Evolutionary conservation across 2,113 vertebrate genomes (phyloP), one percentile per base, ranked within the genome.

Genomic region (Garra rufa): DNA sequence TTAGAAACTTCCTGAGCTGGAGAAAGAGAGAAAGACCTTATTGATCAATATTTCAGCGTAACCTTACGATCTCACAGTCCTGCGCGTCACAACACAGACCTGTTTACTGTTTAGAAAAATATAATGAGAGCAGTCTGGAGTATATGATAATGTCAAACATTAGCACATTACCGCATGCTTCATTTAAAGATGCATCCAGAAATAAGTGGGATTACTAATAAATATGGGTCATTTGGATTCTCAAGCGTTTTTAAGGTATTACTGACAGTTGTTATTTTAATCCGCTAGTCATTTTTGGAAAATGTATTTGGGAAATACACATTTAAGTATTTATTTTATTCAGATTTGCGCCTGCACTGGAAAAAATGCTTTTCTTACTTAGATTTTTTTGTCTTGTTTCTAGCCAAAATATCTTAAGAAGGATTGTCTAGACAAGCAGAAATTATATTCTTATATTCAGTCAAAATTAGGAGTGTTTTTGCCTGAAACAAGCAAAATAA

Each of bases 1-100:
- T 74, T 50, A 48, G 21, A 24, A 7, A 6, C 69, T 44, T 24
- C 38, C 44, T 26, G 3, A 28, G 44, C 71, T 24, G 24, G 6
- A 28, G 11, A 48, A 9, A 5, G 6, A 50, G n/a, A 48, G 44
- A 30, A 26, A 30, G n/a, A 75, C 3, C 24, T 19, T 1, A 50
- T 9, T 75, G 52, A 61, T 78, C 38, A 78, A 78, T 61, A 78
- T 61, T 76, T 78, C 55, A 26, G 55, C 10, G 14, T 61, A 24
- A 61, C 76, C 38, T 61, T 57, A 57, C 52, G 19, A 57, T n/a
- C 52, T 55, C 19, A 19, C 50, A 17, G 15, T 19, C 48, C 48
- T 50, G 15, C 48, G 50, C 17, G 2, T 59, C 30, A 28, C 19
- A 50, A 28, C 24, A 24, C 70, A 48, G 6, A 65, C 30, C 9